Percentiles rank a stretch among this genome's conserved stretches.
These are phyloP conservation scores for Archocentrus centrarchus DNA, from an alignment of 2,113 vertebrate genomes.

Conservation along the genomic window DNA sequence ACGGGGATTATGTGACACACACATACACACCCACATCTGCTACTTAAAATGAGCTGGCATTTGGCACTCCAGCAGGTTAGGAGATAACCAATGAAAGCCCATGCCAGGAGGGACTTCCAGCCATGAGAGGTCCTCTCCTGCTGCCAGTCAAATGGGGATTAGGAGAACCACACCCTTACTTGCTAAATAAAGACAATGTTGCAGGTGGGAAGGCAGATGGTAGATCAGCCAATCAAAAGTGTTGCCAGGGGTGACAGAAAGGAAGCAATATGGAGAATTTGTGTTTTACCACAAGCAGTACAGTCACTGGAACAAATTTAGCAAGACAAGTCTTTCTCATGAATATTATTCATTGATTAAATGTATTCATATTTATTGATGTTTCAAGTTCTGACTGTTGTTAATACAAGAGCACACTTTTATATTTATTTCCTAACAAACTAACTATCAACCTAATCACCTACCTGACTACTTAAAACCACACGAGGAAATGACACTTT, in stretches of 20 bases:
- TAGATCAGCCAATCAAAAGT: conserved; percentile 65
- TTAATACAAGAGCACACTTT: background rate
- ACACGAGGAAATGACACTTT: background rate
- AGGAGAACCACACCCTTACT: conserved; percentile 71
- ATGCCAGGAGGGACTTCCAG: conserved; percentile 72
- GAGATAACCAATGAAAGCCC: conserved; percentile 64
- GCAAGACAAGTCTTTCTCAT: background rate
- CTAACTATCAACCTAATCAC: background rate
- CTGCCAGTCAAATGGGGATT: conserved; percentile 83
- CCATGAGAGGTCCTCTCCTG: conserved; percentile 75
- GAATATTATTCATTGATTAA: background rate
- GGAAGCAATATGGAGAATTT: conserved; percentile 51
- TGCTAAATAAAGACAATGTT: conserved; percentile 70
- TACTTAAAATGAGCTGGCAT: conserved; percentile 61
- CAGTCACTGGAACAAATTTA: conserved; percentile 26
- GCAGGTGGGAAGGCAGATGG: conserved; percentile 76
- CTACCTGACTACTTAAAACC: background rate
- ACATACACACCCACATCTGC: conserved; percentile 64
- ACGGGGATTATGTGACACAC: conserved; percentile 67
- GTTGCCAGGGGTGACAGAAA: conserved; percentile 77
- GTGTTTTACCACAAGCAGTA: conserved; percentile 13
- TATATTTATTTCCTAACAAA: background rate
- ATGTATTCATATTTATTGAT: background rate
- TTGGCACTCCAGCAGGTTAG: conserved; percentile 53
- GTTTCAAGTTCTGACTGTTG: background rate